Conservation (phyloP, 2,113 vertebrate species). For the Oriolus oriolus region DNA sequence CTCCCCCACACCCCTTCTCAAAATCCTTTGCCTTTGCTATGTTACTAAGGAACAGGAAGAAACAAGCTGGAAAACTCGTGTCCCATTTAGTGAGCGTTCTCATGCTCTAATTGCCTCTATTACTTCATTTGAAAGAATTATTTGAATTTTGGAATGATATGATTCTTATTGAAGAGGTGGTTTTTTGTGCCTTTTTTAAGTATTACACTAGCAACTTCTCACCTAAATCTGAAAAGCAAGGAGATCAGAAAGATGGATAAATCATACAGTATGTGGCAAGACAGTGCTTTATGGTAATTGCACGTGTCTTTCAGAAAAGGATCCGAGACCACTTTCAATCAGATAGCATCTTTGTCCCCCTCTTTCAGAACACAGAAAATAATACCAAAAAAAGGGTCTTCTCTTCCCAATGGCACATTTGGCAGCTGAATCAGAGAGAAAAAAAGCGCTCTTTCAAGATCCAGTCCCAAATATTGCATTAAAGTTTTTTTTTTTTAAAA, state of each 20-base stretch:
- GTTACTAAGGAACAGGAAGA: background rate
- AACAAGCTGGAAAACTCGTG: background rate
- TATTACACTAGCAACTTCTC: background rate
- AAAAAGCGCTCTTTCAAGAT: background rate
- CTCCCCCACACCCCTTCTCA: background rate
- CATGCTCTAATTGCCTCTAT: background rate
- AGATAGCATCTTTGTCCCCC: background rate
- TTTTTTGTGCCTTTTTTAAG: background rate
- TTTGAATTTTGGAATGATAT: background rate
- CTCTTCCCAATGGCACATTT: background rate
- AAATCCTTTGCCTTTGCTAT: background rate
- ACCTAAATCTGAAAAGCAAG: background rate
- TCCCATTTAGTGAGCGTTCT: background rate
- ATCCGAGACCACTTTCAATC: background rate
- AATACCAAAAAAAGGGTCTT: background rate
- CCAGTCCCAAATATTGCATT: background rate
- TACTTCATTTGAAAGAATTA: background rate
- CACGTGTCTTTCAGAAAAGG: background rate
- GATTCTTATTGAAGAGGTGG: fast-evolving
- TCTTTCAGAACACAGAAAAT: background rate
- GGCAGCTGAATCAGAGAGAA: background rate
- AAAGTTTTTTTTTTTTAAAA: background rate
- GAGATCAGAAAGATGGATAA: background rate
- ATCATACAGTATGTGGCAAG: background rate
- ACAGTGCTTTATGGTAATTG: background rate